Conservation (phyloP, 2,797 vertebrate genomes). For the Peromyscus attwateri region DNA sequence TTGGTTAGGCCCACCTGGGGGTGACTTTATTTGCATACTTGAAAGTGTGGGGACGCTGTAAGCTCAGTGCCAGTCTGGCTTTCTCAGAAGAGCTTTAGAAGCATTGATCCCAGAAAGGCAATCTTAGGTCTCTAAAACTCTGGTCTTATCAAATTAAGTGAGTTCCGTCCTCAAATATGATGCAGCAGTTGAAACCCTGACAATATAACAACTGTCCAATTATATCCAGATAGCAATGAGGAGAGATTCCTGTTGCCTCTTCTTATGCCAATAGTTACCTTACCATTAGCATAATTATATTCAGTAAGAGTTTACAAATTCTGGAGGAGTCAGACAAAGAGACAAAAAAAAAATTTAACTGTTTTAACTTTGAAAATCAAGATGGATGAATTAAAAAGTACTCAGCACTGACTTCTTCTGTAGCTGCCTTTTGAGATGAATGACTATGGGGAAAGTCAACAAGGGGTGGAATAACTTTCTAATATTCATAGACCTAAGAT, state of each 20-base stretch:
- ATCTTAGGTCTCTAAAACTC: not conserved
- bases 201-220: not conserved
- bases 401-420: not conserved
- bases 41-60: not conserved
- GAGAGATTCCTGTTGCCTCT: not conserved
- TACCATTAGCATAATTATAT: not conserved
- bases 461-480: not conserved
- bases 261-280: not conserved
- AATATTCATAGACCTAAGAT: not conserved
- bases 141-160: constrained; percentile 1
- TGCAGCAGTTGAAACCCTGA: not conserved
- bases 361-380: not conserved
- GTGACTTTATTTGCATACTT: not conserved
- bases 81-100: not conserved
- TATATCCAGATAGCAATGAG: not conserved
- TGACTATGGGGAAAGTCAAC: not conserved
- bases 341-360: not conserved
- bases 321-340: not conserved
- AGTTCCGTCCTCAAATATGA: not conserved
- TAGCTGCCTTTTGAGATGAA: not conserved
- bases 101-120: not conserved
- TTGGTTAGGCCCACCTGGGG: not conserved
- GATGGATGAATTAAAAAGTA: not conserved
- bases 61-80: not conserved
- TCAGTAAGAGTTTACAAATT: not conserved